Conservation (phyloP, 2,888 invertebrate species). For the Sphaeridia pumilis region DNA sequence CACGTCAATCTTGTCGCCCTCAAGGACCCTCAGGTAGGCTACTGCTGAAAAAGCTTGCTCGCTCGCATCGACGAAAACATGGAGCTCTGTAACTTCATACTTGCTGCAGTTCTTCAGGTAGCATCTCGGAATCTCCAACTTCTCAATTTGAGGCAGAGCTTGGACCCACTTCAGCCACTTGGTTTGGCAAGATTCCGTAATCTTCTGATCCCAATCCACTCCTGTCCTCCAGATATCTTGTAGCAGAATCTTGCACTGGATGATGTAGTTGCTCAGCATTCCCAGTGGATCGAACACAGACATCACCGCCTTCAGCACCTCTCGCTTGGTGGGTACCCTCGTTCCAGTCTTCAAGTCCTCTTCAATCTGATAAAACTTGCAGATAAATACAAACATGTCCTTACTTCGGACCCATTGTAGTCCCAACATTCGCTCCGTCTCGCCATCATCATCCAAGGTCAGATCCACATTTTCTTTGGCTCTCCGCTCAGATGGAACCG, state of each 20-base stretch:
- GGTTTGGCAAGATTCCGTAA: background rate
- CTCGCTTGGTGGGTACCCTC: conserved; percentile 32
- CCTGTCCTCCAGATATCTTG: conserved; percentile 5
- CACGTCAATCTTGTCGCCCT: background rate
- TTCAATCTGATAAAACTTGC: conserved; percentile 1
- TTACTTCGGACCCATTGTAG: conserved; percentile 8
- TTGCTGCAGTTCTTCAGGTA: background rate
- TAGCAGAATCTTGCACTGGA: conserved; percentile 4
- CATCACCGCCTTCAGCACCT: conserved; percentile 16
- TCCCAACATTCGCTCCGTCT: conserved; percentile 8
- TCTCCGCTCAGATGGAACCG: conserved; percentile 3
- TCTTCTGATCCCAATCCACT: conserved; percentile 4
- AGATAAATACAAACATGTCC: conserved; percentile 16
- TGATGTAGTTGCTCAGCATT: background rate
- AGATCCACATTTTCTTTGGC: background rate
- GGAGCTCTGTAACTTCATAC: background rate
- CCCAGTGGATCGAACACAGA: conserved; percentile 12
- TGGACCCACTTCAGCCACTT: conserved; percentile 3
- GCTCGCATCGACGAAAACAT: conserved; percentile 6
- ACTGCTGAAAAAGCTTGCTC: conserved; percentile 3
- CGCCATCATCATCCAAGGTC: background rate
- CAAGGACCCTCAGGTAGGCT: background rate
- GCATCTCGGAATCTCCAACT: conserved; percentile 5
- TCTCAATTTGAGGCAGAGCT: background rate
- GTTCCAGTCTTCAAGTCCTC: background rate